These are phyloP conservation scores for Danio choprae DNA, from an alignment of 2,797 vertebrate genomes.

Conservation along the genomic window DNA sequence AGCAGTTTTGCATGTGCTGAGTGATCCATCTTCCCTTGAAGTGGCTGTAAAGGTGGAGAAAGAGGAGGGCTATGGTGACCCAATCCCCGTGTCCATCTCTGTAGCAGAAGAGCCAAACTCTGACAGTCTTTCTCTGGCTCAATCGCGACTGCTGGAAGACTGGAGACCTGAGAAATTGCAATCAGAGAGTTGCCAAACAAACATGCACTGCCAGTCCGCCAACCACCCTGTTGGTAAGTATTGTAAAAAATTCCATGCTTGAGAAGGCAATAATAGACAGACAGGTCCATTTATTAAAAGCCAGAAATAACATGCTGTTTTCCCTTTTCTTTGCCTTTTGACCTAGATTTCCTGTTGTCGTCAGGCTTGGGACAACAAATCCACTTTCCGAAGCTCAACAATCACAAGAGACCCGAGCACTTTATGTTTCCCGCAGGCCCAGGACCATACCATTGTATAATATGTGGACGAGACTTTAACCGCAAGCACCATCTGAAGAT, in stretches of 20 bases:
- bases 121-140: conserved; percentile 62
- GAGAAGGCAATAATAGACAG: not conserved
- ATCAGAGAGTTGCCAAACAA: conserved; percentile 52
- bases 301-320: not conserved
- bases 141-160: conserved; percentile 65
- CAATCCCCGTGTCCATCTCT: conserved; percentile 19
- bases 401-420: conserved; percentile 47
- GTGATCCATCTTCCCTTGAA: conserved; percentile 38
- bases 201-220: conserved; percentile 54
- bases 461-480: conserved; percentile 67
- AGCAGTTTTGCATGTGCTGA: conserved; percentile 40
- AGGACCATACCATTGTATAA: conserved; percentile 63
- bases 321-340: conserved; percentile 48
- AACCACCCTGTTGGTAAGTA: conserved; percentile 60
- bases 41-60: conserved; percentile 62
- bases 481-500: conserved; percentile 70
- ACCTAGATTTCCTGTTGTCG: conserved; percentile 56
- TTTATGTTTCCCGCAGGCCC: conserved; percentile 50
- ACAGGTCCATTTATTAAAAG: not conserved
- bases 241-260: not conserved
- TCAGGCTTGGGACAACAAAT: conserved; percentile 46
- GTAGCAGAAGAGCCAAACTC: conserved; percentile 53
- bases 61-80: conserved; percentile 47
- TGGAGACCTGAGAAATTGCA: conserved; percentile 65
- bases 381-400: conserved; percentile 50